A percentile compares a stretch with the other conserved stretches of the same genome.
Conservation (phyloP, 2,888 invertebrate species). For the Elmis aenea region DNA sequence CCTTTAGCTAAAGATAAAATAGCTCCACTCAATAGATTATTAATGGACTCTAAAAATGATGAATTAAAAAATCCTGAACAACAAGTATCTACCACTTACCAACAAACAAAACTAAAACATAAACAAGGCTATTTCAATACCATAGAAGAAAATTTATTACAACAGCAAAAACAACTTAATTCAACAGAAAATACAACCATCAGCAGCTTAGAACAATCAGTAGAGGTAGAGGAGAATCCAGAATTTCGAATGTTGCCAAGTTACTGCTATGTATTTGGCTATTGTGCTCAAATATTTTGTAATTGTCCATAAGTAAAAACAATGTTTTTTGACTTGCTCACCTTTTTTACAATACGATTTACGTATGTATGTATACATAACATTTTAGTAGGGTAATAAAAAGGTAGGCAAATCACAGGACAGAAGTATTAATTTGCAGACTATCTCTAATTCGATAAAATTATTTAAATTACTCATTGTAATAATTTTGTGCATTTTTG, state of each 20-base stretch:
- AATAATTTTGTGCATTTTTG: too few species aligned
- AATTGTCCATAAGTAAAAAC: slow-evolving; percentile 1
- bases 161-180: too few species aligned
- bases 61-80: not conserved
- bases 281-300: slow-evolving; percentile 3
- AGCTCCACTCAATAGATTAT: not conserved
- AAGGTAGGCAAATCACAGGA: too few species aligned
- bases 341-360: not conserved
- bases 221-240: not conserved
- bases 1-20: slow-evolving; percentile 4
- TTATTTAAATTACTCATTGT: too few species aligned
- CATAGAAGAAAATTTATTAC: too few species aligned
- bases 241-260: not conserved
- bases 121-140: too few species aligned
- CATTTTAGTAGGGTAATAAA: too few species aligned
- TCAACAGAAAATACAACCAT: not conserved
- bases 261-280: slow-evolving; percentile 9
- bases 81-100: too few species aligned
- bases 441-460: too few species aligned
- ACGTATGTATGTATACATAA: too few species aligned
- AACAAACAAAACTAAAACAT: too few species aligned
- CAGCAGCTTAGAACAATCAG: not conserved
- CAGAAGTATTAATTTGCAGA: too few species aligned
- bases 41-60: not conserved
- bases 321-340: not conserved